Percentiles rank a stretch among this genome's conserved stretches.
These are phyloP conservation scores for Alfaro cultratus DNA, from an alignment of 2,797 vertebrate genomes.

Conservation along the genomic window DNA sequence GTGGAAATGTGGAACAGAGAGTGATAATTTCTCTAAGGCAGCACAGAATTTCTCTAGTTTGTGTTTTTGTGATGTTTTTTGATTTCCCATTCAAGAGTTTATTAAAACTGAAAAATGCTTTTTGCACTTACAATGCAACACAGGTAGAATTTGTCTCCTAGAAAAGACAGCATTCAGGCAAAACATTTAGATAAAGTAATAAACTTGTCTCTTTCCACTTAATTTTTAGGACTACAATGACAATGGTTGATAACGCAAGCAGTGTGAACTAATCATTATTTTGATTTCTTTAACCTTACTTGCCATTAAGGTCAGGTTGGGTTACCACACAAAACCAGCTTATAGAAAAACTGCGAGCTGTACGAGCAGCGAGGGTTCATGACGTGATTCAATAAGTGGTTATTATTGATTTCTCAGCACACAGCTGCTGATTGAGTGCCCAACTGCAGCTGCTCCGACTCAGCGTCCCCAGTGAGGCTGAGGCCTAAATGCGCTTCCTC, in stretches of 20 bases:
- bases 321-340: background rate
- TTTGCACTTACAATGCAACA: background rate
- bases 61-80: background rate
- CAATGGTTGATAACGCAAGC: background rate
- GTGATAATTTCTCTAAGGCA: background rate
- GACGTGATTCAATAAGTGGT: background rate
- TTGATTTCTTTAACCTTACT: background rate
- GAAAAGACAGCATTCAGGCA: background rate
- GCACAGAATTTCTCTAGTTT: background rate
- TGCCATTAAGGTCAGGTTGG: background rate
- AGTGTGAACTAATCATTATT: background rate
- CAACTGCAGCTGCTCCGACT: slow-evolving; percentile 4
- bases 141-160: background rate
- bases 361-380: background rate
- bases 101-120: background rate
- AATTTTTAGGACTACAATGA: background rate
- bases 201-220: background rate
- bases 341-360: background rate
- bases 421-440: background rate
- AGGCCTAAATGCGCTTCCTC: slow-evolving; percentile 2
- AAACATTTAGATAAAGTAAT: background rate
- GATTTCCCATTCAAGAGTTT: background rate
- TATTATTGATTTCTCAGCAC: slow-evolving; percentile 7
- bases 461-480: background rate
- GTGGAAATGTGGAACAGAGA: background rate